Percentiles rank a stretch among this genome's conserved stretches.
Conservation (phyloP, 2,113 vertebrate genomes). For the Phaethon lepturus region DNA sequence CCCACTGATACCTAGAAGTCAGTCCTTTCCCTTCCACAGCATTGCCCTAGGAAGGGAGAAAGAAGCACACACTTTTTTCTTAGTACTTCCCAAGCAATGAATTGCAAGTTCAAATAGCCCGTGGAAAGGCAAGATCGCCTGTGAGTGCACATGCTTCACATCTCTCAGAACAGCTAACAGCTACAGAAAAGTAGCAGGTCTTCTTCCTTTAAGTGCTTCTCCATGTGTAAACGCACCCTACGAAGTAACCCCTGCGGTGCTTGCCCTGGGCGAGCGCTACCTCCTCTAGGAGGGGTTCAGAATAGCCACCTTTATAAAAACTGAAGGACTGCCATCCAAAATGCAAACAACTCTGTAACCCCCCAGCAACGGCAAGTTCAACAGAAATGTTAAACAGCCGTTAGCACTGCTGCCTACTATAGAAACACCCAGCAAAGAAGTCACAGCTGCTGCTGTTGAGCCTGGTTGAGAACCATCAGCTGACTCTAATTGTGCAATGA, state of each 20-base stretch:
- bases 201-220: not conserved
- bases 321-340: not conserved
- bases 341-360: not conserved
- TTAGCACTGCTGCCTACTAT: not conserved
- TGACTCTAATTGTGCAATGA: not conserved
- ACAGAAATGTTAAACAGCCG: not conserved
- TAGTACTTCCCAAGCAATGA: not conserved
- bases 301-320: not conserved
- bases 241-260: not conserved
- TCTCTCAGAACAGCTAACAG: not conserved
- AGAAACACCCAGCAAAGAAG: not conserved
- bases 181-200: not conserved
- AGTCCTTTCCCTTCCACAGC: not conserved
- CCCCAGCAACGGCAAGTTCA: not conserved
- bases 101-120: not conserved
- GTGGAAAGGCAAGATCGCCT: fast-evolving
- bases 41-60: not conserved
- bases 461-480: not conserved
- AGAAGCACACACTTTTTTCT: not conserved
- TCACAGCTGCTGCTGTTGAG: not conserved
- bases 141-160: not conserved
- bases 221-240: not conserved
- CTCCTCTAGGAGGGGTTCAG: not conserved
- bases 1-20: not conserved
- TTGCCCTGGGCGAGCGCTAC: not conserved